Percentiles rank a stretch among this genome's conserved stretches.
Conservation (phyloP, 2,113 vertebrate genomes). For the Menura novaehollandiae region DNA sequence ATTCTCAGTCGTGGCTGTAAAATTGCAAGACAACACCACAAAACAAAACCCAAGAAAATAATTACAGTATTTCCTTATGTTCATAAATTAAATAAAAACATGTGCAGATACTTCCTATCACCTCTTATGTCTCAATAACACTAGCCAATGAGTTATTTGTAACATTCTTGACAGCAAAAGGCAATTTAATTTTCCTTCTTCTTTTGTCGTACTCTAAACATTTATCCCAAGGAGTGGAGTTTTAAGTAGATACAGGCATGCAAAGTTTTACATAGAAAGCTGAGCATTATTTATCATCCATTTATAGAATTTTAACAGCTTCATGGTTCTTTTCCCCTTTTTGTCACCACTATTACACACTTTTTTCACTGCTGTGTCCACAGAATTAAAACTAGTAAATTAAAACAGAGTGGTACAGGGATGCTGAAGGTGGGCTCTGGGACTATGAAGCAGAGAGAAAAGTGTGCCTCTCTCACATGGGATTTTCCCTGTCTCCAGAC, state of each 20-base stretch:
- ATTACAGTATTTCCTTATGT: background rate
- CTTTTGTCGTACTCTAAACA: background rate
- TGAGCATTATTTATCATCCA: background rate
- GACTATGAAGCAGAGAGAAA: background rate
- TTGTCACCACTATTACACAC: background rate
- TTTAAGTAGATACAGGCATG: conserved; percentile 47
- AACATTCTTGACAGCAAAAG: background rate
- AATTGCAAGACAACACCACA: background rate
- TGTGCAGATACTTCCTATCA: background rate
- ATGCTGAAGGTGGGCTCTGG: background rate
- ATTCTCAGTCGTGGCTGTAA: background rate
- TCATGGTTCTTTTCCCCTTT: background rate
- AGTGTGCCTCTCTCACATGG: background rate
- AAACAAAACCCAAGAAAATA: background rate
- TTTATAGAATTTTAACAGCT: background rate
- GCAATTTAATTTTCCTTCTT: background rate
- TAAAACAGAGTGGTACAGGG: background rate
- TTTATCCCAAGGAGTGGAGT: background rate
- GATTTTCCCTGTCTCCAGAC: background rate
- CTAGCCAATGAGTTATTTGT: background rate
- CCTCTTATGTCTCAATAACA: background rate
- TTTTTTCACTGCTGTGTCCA: background rate
- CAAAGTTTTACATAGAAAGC: conserved; percentile 4
- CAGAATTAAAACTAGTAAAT: background rate
- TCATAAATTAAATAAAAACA: background rate